A percentile compares a stretch with the other conserved stretches of the same genome.
These are phyloP conservation scores for Diarsia dahlii DNA, from an alignment of 2,888 invertebrate species.

Conservation along the genomic window DNA sequence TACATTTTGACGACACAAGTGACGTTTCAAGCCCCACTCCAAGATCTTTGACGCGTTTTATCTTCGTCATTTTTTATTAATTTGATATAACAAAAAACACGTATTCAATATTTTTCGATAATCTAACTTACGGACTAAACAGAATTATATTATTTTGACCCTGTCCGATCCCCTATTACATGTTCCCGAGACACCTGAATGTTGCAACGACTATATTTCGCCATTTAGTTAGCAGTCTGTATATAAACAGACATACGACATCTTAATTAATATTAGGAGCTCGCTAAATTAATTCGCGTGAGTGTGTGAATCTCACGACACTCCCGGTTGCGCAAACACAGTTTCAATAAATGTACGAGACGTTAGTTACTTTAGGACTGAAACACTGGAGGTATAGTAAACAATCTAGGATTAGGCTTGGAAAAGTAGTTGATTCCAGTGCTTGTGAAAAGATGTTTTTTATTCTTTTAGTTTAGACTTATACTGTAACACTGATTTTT, in stretches of 20 bases:
- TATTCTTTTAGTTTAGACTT: no score
- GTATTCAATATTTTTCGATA: no score
- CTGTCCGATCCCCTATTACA: no score
- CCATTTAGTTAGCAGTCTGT: conserved; percentile 19
- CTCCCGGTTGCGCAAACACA: conserved; percentile 27
- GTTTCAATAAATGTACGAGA: conserved; percentile 1
- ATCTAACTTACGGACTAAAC: no score
- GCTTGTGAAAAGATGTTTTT: neutral
- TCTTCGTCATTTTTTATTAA: no score
- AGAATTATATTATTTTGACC: no score
- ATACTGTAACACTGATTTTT: neutral
- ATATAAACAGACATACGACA: conserved; percentile 14
- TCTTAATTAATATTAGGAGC: conserved; percentile 43
- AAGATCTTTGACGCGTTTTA: no score
- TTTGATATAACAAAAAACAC: no score
- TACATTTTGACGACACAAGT: no score
- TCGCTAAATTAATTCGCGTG: conserved; percentile 31
- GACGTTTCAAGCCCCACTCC: no score
- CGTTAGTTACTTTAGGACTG: neutral
- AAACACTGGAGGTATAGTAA: neutral
- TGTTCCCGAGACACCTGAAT: conserved; percentile 17
- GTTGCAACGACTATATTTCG: conserved; percentile 42
- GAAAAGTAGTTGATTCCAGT: neutral
- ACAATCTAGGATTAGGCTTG: rapidly evolving
- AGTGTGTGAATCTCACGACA: conserved; percentile 38